phyloP scores from a whole-genome alignment of 1,140 invertebrate species.

The Drosophila hydei region DNA sequence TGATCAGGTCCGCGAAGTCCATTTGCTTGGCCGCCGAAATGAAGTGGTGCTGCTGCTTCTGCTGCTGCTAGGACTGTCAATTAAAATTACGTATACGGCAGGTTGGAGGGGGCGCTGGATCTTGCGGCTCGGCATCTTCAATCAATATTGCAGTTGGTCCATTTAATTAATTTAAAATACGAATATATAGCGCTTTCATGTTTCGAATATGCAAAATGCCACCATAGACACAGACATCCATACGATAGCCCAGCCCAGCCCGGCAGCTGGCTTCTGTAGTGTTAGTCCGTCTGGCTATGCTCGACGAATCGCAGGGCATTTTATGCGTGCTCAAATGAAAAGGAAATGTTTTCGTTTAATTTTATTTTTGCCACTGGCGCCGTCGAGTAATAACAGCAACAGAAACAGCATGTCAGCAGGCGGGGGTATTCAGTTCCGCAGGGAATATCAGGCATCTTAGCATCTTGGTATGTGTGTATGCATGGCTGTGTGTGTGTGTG shows the following conservation, averaged over 20 bases:
- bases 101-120: background rate
- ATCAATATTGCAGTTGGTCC: constrained; percentile 70
- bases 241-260: background rate
- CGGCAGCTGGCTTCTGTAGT: background rate
- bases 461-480: constrained; percentile 6
- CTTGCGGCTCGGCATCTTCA: constrained; percentile 36
- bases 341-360: constrained; percentile 83
- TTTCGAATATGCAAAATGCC: constrained; percentile 54
- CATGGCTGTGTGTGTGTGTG: constrained; percentile 7
- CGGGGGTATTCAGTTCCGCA: constrained; percentile 2
- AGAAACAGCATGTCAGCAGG: constrained; percentile 18
- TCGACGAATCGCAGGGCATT: constrained; percentile 40
- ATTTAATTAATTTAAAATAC: constrained; percentile 75
- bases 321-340: constrained; percentile 79
- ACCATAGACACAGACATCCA: constrained; percentile 7
- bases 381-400: constrained; percentile 67
- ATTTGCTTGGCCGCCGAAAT: constrained; percentile 60
- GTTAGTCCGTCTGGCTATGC: constrained; percentile 26
- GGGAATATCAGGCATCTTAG: constrained; percentile 24
- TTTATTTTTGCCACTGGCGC: constrained; percentile 80
- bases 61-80: constrained; percentile 66
- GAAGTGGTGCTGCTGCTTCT: constrained; percentile 45
- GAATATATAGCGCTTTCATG: constrained; percentile 49
- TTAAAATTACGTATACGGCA: constrained; percentile 67
- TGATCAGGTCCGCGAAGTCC: constrained; percentile 49